Conservation (phyloP, 1,140 invertebrate species). For the Eumeta japonica region DNA sequence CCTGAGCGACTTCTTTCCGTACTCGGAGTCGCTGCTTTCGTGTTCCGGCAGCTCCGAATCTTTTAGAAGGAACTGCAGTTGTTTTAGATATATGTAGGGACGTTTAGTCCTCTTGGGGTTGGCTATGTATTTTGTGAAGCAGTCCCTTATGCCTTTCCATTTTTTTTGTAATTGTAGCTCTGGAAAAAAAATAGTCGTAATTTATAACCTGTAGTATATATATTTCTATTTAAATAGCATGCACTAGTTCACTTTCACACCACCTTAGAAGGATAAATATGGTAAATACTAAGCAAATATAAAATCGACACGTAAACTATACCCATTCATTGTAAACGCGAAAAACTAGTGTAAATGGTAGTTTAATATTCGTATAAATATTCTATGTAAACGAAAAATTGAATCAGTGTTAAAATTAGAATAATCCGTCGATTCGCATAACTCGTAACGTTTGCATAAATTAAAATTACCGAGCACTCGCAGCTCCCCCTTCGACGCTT, state of each 20-base stretch:
- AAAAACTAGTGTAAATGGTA: no score
- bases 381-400: no score
- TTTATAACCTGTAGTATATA: neutral
- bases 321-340: no score
- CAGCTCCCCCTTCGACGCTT: constrained; percentile 40
- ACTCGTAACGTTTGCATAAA: no score
- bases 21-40: constrained; percentile 28
- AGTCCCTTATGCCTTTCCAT: constrained; percentile 48
- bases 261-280: neutral
- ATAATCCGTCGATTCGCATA: no score
- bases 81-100: constrained; percentile 37
- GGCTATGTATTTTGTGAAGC: constrained; percentile 37
- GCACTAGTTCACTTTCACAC: neutral
- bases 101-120: constrained; percentile 32
- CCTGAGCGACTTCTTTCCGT: constrained; percentile 14
- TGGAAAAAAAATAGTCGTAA: constrained; percentile 24
- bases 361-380: no score
- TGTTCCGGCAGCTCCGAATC: constrained; percentile 11
- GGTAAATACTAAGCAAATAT: neutral
- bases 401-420: no score
- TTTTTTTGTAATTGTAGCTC: constrained; percentile 47
- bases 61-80: constrained; percentile 38
- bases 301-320: no score
- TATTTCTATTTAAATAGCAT: neutral
- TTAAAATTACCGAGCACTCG: no score